Base-by-base conservation (phyloP, 2,888 invertebrate species). In the Nymphalis polychloros region DNA sequence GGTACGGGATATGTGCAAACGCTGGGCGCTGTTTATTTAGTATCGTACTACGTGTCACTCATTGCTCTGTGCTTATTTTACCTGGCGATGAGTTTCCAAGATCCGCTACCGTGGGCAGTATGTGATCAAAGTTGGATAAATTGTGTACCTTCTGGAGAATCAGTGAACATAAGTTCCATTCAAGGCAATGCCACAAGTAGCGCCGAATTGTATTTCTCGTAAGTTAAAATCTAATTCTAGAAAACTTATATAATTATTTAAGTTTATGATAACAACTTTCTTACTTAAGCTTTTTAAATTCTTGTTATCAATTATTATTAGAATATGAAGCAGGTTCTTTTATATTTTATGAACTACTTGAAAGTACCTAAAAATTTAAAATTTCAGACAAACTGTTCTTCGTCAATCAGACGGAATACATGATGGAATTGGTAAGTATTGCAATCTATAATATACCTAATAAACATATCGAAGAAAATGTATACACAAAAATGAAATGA, bases 21-120 rank as follows among this genome's bases (percentile, higher is more conserved):
- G 7, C 78, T 95, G 16, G 94, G 93, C 0, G 94, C 94, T 19
- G 87, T 93, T 19, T 94, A 94, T 75, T 94, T 97, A 17, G 93
- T 96, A 1, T 95, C 96, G 0, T 97, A 97, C 84, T 97, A 97
- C 83, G 95, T 95, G 63, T 94, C 95, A 0, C 88, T 97, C 62
- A 94, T 97, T 90, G 95, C 95, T 0, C 82, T 97, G 48, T 95
- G 96, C 13, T 77, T 97, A 13, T 96, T 94, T 85, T 97, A 97
- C 84, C 87, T 97, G 76, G 84, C 94, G 8, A 94, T 95, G 79
- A 97, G 97, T 64, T 97, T 96, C 81, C 94, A 94, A 72, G 77
- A 93, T 0, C 93, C 94, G 1, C 84, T 97, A 60, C 97, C 97
- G 0, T 97, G 97, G 97, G 90, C 96, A 0, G 80, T 92, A 27